Evolutionary conservation across 2,888 invertebrate genomes (phyloP), one percentile per base, ranked within the genome.

Genomic region (Orchestes rusci): DNA sequence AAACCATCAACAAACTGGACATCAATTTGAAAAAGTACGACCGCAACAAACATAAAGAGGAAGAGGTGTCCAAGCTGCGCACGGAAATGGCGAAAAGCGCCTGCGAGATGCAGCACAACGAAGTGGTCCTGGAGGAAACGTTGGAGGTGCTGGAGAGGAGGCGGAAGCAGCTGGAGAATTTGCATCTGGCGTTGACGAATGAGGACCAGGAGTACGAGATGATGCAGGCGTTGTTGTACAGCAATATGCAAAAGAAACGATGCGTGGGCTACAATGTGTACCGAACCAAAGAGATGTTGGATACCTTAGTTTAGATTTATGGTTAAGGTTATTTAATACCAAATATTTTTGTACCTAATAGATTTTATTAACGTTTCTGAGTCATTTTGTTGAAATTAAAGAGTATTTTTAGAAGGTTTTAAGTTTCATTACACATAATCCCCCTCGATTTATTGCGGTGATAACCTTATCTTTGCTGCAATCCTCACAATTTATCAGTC

Each of bases 1-100:
- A 84, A 61, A 68, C 77, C 43, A 71, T 87, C 2, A 78, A 83
- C 3, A 72, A 83, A 54, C 62, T 88, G 69, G 76, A 66, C 69
- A 73, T 59, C 53, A 74, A 51, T 64, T 69, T 60, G 50, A 75
- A 57, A 69, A 77, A 62, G 65, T 64, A 63, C 55, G 67, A 66
- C 43, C 64, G 64, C 50, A 58, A 61, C 46, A 54, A 50, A 50
- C 16, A 59, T 48, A 74, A 57, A 69, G 77, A 62, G 66, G 65
- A 64, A 3, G 65, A 66, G 39, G 52, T 67, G 12, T 57, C 59
- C 12, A 62, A 60, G 50, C 53, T 68, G 12, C 55, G 67, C 17
- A 64, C 65, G 12, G 67, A 68, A 41, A 65, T 69, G 65, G 62
- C 67, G 16, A 69, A 69, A 46, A 65, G 66, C 44, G 61, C 69